Base-by-base conservation (phyloP, 2,888 invertebrate species). In the Lasioglossum morio region DNA sequence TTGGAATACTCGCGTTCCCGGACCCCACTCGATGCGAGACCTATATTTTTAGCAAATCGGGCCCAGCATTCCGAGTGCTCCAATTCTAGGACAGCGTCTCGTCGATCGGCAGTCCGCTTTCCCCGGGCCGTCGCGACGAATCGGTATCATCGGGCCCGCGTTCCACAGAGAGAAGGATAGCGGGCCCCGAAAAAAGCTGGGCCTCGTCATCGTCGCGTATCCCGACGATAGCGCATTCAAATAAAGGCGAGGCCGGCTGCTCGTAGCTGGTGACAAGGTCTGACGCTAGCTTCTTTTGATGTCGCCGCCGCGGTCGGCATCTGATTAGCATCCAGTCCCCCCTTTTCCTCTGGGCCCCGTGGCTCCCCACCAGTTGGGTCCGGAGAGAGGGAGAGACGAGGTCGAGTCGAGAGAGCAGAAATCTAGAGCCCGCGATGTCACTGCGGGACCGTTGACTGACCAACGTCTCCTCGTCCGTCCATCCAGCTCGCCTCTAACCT, bases 311-410 rank as follows among this genome's bases (percentile, higher is more conserved):
- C 90, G 93, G 94, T 94, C 94, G 94, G 94, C 94, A 94, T 94
- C 95, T 94, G 95, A 94, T 95, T 94, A 95, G 95, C 95, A 94
- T 95, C 94, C 95, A 87, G 34, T 19, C n/a, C 89, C 91, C 90
- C 86, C 86, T 80, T 76, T 75, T 79, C 77, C 75, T 40, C n/a
- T 74, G 77, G 82, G 78, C 79, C 81, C 81, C 76, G 69, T 66
- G 63, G 69, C 60, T 72, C 86, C 57, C 79, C 86, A 72, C 63
- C 77, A 48, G 77, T 77, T 57, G 74, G 76, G 60, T 46, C 80
- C 34, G 1, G 37, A 34, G 23, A 23, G 66, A 34, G 8, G 23
- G 19, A 34, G 37, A 69, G 75, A 60, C 34, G 82, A 70, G 63
- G 82, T 70, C 73, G 69, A 57, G 43, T 77, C 46, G 76, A 82